Evolutionary conservation across 1,140 invertebrate genomes (phyloP), one percentile per base, ranked within the genome.

Genomic region (Orius insidiosus): DNA sequence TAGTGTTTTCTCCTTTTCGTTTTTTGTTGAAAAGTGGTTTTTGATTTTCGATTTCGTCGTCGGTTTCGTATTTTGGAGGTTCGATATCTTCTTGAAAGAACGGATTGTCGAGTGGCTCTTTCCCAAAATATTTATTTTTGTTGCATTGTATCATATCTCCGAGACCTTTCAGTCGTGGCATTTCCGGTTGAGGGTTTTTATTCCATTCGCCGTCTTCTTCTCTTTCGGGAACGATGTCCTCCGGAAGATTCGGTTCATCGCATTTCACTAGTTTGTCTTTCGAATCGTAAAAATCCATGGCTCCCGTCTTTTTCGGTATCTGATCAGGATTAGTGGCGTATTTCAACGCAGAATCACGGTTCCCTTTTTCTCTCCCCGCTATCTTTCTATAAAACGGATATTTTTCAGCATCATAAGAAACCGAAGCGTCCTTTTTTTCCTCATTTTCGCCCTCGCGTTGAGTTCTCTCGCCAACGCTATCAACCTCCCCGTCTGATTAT

Each of bases 91-190:
- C 78, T 43, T 67, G 60, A 58, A 83, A 83, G 49, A 83, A 63
- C 0, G 80, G 80, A 66, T 71, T 82, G 53, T 84, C 78, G 42
- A 82, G 59, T 2, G 79, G 80, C 60, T 80, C 69, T 37, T 68
- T 60, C 34, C 76, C 80, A 55, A 82, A 82, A 62, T 75, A 81
- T 63, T 78, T 79, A 3, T 62, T 62, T 60, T 77, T 79, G 13
- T 76, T 72, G 55, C 80, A 84, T 50, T 78, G 72, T n/a, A 84
- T 71, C 63, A 75, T 76, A 52, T 80, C 72, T 3, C 77, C 78
- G 7, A 82, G 59, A 8, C 71, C 71, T 38, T 50, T 51, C 8
- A 74, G 52, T 47, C 67, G 60, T 5, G 66, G 65, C 2, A 24
- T 36, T 6, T 51, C 42, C 31, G 33, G 34, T 50, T 45, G 42